phyloP scores from a whole-genome alignment of 2,797 vertebrate genomes.

The Pygocentrus nattereri region DNA sequence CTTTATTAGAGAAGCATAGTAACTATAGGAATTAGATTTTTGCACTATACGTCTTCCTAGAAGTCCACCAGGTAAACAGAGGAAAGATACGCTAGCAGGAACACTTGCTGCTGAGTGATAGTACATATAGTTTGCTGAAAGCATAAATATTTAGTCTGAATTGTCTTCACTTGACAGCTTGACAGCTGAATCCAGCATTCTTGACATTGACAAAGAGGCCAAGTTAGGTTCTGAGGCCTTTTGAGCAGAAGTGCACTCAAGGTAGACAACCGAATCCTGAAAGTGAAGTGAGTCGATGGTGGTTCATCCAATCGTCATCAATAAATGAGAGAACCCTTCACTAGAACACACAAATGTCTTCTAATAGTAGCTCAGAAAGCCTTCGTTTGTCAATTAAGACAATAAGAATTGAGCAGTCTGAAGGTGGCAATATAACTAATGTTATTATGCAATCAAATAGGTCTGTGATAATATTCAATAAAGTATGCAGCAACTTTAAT shows the following conservation, averaged over 20 bases:
- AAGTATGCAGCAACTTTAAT: no score
- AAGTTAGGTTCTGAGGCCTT: slow-evolving; percentile 8
- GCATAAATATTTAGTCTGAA: slow-evolving; percentile 39
- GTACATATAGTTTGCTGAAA: slow-evolving; percentile 28
- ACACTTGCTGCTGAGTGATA: slow-evolving; percentile 25
- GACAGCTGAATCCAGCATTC: slow-evolving; percentile 26
- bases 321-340: background rate
- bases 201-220: slow-evolving; percentile 26
- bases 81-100: slow-evolving; percentile 21
- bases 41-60: background rate
- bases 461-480: no score
- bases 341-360: background rate
- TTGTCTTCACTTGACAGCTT: slow-evolving; percentile 27
- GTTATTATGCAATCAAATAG: no score
- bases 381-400: background rate
- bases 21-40: background rate
- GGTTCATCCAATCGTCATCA: background rate
- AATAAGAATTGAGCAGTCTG: background rate
- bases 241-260: background rate
- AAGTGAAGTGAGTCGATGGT: background rate
- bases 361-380: background rate
- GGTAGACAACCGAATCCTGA: background rate
- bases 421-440: background rate
- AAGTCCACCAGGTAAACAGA: slow-evolving; percentile 16
- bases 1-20: background rate